Conservation (phyloP, 2,888 invertebrate genomes). For the Glaucopsyche alexis region DNA sequence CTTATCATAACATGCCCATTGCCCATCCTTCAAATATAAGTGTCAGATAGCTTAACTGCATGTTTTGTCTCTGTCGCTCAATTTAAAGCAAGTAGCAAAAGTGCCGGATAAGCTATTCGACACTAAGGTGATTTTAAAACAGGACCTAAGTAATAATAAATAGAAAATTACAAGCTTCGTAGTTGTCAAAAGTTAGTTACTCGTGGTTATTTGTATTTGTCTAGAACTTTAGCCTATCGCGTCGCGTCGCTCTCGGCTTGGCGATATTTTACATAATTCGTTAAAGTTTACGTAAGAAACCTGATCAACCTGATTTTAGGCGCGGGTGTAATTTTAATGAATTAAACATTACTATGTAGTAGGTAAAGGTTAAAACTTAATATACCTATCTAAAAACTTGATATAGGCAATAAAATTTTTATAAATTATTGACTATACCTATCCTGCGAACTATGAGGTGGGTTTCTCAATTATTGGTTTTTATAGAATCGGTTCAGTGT, state of each 20-base stretch:
- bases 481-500: not conserved
- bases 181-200: no score
- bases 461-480: not conserved
- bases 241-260: not conserved
- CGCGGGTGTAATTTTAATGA: not conserved
- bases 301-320: not conserved
- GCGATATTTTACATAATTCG: not conserved
- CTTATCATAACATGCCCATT: no score
- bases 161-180: no score
- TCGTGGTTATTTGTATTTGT: no score
- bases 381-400: not conserved
- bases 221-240: not conserved
- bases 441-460: not conserved
- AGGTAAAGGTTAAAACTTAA: conserved; percentile 16
- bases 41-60: no score
- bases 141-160: no score
- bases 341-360: not conserved
- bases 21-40: no score
- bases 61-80: no score
- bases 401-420: not conserved
- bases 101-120: no score
- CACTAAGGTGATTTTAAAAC: no score
- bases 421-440: not conserved
- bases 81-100: no score
- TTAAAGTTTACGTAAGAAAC: conserved; percentile 13